Base-by-base conservation (phyloP, 2,797 vertebrate genomes). In the Arrhamphus sclerolepis region DNA sequence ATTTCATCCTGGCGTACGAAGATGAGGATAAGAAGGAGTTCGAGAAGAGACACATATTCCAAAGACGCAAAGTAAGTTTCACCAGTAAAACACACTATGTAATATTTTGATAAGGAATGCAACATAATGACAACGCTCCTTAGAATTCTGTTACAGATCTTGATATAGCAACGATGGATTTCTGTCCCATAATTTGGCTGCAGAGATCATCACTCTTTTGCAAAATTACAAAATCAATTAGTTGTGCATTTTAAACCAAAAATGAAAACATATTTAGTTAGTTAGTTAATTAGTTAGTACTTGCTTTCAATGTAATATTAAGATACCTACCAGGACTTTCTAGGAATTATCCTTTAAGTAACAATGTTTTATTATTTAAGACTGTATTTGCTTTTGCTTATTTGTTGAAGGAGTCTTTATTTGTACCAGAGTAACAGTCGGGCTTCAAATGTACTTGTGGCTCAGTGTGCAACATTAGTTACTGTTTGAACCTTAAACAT, bases 1-100 rank as follows among this genome's bases (percentile, higher is more conserved):
- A 98, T 84, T 98, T 95, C 78, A 82, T 98, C 75, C 87, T 98
- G 46, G 96, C 93, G 2, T 98, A 98, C 56, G 96, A 97, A 82
- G 94, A 98, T 75, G 96, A 97, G 78, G 91, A 84, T 3, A 94
- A 84, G 81, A 95, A 93, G 80, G 92, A 92, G 0, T 90, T 78
- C 72, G 93, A 92, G 21, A 97, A 95, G 85, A 94, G 87, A 41
- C 88, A 86, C 50, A 50, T 56, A 0, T 83, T 77, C 73, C 89
- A 89, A 65, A 91, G 91, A 26, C 92, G 91, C 56, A 95, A 88
- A 89, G 97, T 97, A 81, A 72, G 86, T 13, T 18, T 47, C 1
- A 46, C 14, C 34, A 38, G 34, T 38, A 38, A 38, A 38, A 13
- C 1, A 4, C 3, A 38, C 3, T 1, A 13, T 3, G 34, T 38